Evolutionary conservation across 30 jellyfish, hydroid and myxozoan species (phyloP).

Genomic region (Turritopsis dohrnii): DNA sequence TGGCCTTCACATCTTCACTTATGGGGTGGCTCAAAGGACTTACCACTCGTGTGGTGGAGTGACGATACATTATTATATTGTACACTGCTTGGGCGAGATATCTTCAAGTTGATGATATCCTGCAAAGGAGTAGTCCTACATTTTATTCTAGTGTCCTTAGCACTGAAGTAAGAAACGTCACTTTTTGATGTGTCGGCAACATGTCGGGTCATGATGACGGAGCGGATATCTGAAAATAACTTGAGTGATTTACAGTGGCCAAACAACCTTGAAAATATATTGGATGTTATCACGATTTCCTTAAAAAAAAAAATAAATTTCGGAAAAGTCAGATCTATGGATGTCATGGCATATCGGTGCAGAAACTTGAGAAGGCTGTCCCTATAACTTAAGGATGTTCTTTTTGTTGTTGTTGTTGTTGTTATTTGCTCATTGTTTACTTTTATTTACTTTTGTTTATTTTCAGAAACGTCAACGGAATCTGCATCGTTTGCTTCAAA

Average conservation of each 20-base stretch:
- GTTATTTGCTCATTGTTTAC: background rate
- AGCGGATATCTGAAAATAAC: slow-evolving; percentile 32
- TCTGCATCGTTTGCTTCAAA: background rate
- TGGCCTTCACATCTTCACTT: background rate
- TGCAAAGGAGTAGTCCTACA: background rate
- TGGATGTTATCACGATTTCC: background rate
- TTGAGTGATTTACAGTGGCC: background rate
- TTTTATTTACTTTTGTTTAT: background rate
- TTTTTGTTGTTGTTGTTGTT: background rate
- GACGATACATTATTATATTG: background rate
- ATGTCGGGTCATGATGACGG: slow-evolving; percentile 18
- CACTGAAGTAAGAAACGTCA: background rate
- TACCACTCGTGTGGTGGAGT: background rate
- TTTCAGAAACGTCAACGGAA: background rate
- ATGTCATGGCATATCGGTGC: too few relatives aligned
- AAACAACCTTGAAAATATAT: background rate
- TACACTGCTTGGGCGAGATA: slow-evolving; percentile 3
- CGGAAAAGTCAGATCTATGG: too few relatives aligned
- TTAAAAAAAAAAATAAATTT: too few relatives aligned
- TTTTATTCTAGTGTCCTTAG: background rate
- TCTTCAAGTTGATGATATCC: slow-evolving; percentile 1
- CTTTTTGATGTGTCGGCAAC: background rate
- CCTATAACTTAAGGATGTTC: too few relatives aligned
- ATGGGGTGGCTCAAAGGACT: background rate
- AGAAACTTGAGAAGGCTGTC: too few relatives aligned